phyloP scores from a whole-genome alignment of 1,140 invertebrate species.

The Drosophila guanche region DNA sequence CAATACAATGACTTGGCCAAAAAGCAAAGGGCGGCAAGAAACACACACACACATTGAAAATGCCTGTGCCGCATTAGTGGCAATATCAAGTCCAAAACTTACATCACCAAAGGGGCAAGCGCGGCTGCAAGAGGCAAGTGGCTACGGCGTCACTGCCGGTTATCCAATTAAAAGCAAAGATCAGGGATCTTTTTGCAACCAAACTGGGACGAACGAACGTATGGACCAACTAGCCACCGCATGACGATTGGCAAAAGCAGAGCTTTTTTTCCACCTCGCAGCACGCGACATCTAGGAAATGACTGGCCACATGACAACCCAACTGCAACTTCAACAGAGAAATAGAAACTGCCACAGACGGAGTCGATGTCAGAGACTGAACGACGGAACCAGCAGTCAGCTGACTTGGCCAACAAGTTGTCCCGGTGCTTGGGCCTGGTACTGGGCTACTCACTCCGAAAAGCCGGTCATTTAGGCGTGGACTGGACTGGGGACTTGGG shows the following conservation, averaged over 20 bases:
- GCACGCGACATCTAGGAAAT: conserved; percentile 80
- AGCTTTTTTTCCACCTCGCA: conserved; percentile 30
- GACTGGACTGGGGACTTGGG: conserved; percentile 19
- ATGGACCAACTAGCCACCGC: conserved; percentile 7
- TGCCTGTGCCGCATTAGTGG: conserved; percentile 54
- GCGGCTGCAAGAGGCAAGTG: conserved; percentile 38
- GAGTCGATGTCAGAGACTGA: conserved; percentile 1
- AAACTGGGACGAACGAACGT: conserved; percentile 46
- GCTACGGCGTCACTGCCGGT: conserved; percentile 53
- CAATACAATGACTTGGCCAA: conserved; percentile 39
- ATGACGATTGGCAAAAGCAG: conserved; percentile 22
- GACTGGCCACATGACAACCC: conserved; percentile 50
- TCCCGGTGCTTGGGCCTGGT: conserved; percentile 25
- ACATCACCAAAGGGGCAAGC: conserved; percentile 45
- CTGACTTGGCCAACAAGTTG: conserved; percentile 72
- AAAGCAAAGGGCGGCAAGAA: conserved; percentile 31
- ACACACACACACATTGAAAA: conserved; percentile 15
- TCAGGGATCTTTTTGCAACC: conserved; percentile 70
- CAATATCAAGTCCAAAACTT: conserved; percentile 79
- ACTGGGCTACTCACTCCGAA: conserved; percentile 31
- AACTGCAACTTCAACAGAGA: conserved; percentile 35
- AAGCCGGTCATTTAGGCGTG: conserved; percentile 73
- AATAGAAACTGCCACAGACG: conserved; percentile 29
- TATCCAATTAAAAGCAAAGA: conserved; percentile 79
- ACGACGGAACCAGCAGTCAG: conserved; percentile 48